Base-by-base conservation (phyloP, 2,113 vertebrate genomes). In the Thermophis baileyi region DNA sequence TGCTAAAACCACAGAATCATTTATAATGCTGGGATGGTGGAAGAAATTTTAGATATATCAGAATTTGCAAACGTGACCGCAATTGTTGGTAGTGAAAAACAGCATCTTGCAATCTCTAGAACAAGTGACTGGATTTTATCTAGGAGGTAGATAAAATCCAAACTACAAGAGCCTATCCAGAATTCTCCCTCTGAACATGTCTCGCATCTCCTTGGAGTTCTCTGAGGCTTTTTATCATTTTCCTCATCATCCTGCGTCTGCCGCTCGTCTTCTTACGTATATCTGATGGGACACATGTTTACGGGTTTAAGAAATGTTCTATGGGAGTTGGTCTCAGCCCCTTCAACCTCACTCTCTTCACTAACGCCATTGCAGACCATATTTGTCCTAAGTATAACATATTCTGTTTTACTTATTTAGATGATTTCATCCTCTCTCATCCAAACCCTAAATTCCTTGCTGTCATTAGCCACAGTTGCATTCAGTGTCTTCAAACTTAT, bases 1-100 rank as follows among this genome's bases (percentile, higher is more conserved):
- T 63, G n/a, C 54, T 53, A 85, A 85, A 93, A 87, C 88, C 54
- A 63, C 89, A 63, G 81, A n/a, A 35, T 90, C 89, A 93, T n/a
- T 85, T 44, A 55, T 47, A 87, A 89, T 24, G 44, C 40, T 49
- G 81, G 40, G 14, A 14, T 46, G 3, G 14, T 0, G 3, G 14
- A 57, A 24, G 46, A 35, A 86, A 27, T n/a, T 14, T 53, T 30
- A 60, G 20, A 44, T 89, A 86, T 63, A 16, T 90, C 53, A 35
- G 40, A 69, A 40, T 25, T 49, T 63, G 27, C 22, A 50, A 87
- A 22, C 1, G 69, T 10, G 51, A 69, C 1, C 12, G 35, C 86
- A 30, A 30, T 92, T 81, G 44, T 63, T 22, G n/a, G 44, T 54
- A 44, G 40, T 87, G 27, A 40, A 53, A 50, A 30, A 87, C 18